Conservation (phyloP, 2,797 vertebrate species). For the Odontamblyopus lacepedii region DNA sequence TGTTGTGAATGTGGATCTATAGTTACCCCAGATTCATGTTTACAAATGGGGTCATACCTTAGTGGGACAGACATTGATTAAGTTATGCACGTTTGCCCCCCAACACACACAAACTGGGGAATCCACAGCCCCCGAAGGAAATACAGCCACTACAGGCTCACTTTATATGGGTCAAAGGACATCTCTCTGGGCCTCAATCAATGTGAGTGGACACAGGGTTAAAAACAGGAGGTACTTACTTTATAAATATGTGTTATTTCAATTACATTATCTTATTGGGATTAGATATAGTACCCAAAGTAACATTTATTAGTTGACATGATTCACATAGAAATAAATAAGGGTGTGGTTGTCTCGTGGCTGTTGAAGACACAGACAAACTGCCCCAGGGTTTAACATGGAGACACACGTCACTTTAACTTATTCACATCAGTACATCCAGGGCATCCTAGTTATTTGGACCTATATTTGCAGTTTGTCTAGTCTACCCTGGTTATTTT, state of each 20-base stretch:
- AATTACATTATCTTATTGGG: no score
- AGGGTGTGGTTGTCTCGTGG: slow-evolving; percentile 42
- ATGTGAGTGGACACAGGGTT: slow-evolving; percentile 41
- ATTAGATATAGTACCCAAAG: neutral
- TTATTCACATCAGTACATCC: slow-evolving; percentile 10
- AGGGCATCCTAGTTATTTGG: neutral
- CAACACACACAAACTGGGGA: slow-evolving; percentile 23
- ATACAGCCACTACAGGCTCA: slow-evolving; percentile 46
- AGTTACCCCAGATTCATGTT: slow-evolving; percentile 24
- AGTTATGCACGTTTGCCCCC: slow-evolving; percentile 16
- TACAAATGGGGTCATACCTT: slow-evolving; percentile 15
- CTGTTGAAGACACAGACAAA: slow-evolving; percentile 36
- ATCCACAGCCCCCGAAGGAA: slow-evolving; percentile 47
- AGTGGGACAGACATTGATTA: slow-evolving; percentile 29
- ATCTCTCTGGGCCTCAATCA: slow-evolving; percentile 26
- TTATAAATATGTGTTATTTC: neutral
- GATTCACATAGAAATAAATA: slow-evolving; percentile 12
- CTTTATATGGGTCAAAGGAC: slow-evolving; percentile 66
- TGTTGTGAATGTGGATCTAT: slow-evolving; percentile 26
- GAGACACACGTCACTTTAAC: slow-evolving; percentile 7
- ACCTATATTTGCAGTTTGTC: neutral
- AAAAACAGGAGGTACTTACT: neutral
- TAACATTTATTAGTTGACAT: neutral
- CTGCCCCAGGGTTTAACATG: slow-evolving; percentile 34
- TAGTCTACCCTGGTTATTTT: no score